A percentile compares a stretch with the other conserved stretches of the same genome.
Conservation (phyloP, 2,113 vertebrate genomes). For the Bos indicus region DNA sequence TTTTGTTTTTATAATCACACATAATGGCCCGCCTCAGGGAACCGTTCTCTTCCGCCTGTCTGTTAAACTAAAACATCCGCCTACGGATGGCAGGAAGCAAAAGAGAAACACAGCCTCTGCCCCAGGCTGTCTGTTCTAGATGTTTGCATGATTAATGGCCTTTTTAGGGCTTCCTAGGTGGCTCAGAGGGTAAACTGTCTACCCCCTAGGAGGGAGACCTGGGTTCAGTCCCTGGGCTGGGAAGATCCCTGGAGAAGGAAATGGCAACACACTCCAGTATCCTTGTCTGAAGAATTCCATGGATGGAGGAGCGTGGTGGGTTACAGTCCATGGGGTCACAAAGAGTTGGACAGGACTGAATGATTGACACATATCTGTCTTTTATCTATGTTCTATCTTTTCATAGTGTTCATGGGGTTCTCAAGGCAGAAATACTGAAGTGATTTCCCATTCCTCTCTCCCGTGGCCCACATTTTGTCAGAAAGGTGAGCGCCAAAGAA, state of each 20-base stretch:
- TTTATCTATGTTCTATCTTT: background rate
- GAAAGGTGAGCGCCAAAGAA: background rate
- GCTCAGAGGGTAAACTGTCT: background rate
- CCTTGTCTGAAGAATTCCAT: background rate
- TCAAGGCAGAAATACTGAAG: background rate
- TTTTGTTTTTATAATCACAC: background rate
- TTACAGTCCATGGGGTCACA: background rate
- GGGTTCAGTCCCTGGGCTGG: accelerated
- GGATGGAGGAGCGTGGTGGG: background rate
- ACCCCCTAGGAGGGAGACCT: accelerated
- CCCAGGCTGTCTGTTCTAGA: background rate
- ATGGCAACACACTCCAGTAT: background rate
- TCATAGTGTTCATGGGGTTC: background rate
- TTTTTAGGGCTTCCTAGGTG: background rate
- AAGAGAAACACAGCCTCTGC: background rate
- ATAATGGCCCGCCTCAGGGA: background rate
- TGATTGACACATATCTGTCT: background rate
- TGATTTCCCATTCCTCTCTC: background rate
- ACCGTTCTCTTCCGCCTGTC: accelerated
- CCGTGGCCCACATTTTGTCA: background rate
- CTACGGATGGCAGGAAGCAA: background rate
- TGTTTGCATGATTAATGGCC: background rate
- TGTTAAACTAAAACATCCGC: background rate
- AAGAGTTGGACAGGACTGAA: background rate
- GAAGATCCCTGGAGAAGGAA: background rate